phyloP scores from a whole-genome alignment of 2,797 vertebrate genomes.

The Alauda arvensis region DNA sequence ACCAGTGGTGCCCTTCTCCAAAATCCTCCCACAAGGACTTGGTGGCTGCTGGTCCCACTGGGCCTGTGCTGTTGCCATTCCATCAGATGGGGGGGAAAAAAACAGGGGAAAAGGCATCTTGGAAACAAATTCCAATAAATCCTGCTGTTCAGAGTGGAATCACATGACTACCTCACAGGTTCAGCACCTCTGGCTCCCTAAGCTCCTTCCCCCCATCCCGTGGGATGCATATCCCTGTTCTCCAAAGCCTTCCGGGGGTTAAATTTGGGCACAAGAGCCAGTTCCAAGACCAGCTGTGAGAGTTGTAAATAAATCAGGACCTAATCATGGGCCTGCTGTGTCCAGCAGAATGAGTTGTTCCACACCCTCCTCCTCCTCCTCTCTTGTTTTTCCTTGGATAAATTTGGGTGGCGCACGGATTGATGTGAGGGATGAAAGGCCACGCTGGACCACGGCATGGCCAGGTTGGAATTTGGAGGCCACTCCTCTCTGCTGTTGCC shows the following conservation, averaged over 20 bases:
- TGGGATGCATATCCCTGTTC: background rate
- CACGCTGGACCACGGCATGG: rapidly evolving
- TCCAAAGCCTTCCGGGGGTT: background rate
- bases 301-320: background rate
- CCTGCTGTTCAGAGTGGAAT: background rate
- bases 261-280: background rate
- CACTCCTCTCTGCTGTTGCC: background rate
- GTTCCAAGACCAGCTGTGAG: background rate
- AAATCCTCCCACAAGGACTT: background rate
- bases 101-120: background rate
- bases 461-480: background rate
- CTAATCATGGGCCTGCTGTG: background rate
- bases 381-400: background rate
- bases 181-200: background rate
- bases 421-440: background rate
- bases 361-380: background rate
- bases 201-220: background rate
- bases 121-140: background rate
- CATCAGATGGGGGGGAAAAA: background rate
- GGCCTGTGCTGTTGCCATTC: background rate
- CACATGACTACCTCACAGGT: conserved; percentile 41
- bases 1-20: background rate
- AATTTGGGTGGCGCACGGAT: rapidly evolving
- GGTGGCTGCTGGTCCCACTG: rapidly evolving
- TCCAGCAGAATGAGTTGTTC: background rate